Base-by-base conservation (phyloP, 1,140 invertebrate genomes). In the Ips typographus region DNA sequence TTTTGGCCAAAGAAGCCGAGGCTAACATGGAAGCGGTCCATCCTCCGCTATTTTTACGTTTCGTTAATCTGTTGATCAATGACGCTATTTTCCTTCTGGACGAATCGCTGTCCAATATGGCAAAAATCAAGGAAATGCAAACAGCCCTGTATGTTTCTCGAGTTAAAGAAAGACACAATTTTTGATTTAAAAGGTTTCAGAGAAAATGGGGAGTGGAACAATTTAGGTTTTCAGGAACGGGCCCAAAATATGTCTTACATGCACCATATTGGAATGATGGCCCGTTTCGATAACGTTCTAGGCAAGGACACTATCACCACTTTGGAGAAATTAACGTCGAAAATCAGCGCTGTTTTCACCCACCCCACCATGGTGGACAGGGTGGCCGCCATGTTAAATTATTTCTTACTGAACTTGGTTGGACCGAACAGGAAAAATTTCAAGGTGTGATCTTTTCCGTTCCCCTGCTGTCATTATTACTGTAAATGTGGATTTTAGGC, bases 31-130 rank as follows among this genome's bases (percentile, higher is more conserved):
- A 98, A 80, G 91, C 89, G 4, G 90, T 94, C 2, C 89, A 91
- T 71, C 91, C 95, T 6, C 96, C 96, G 1, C 80, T 98, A 53
- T 98, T 98, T 80, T 83, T 98, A 49, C 85, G 94, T 62, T 98
- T 98, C 79, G 89, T 98, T 36, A 98, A 98, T 85, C 83, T 98
- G 52, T 82, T 98, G 2, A 96, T 98, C 77, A 98, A 98, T 79
- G 96, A 98, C 85, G 95, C 95, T 59, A 95, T 96, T 36, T 98
- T 94, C 80, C 80, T 98, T 2, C 80, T 97, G 65, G 95, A 98
- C 79, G 95, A 98, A 81, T 94, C 94, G 1, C 83, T 98, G 2
- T 84, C 87, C 0, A 93, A 94, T 77, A 92, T 95, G 89, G 87
- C 92, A 40, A 90, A 94, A 76, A 85, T 95, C 49, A 86, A 88